phyloP scores from a whole-genome alignment of 2,113 vertebrate genomes.

The Psittacula cyanocephala region DNA sequence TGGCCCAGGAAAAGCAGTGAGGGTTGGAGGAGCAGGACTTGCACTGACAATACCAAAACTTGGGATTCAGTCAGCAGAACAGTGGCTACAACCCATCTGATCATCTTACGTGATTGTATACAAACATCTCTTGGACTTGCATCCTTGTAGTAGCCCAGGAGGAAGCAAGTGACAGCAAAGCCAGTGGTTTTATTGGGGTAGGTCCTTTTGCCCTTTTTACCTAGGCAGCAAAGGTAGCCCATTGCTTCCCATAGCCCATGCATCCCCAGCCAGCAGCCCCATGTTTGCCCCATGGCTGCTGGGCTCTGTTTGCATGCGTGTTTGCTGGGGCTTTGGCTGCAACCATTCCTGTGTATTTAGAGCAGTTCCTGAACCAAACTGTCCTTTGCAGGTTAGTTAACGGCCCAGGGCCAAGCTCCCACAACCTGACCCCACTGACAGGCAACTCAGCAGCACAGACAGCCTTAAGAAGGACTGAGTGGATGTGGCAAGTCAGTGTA shows the following conservation, averaged over 20 bases:
- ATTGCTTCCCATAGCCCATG: accelerated
- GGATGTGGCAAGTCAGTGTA: neutral
- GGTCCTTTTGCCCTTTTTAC: neutral
- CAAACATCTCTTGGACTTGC: neutral
- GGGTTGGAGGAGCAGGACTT: neutral
- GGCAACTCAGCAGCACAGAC: neutral
- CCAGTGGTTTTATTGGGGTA: neutral
- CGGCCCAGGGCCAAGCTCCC: too few species aligned
- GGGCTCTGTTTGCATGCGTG: accelerated
- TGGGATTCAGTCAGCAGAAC: neutral
- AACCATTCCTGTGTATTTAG: neutral
- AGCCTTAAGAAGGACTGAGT: neutral
- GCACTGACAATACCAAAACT: neutral
- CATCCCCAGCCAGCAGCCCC: neutral
- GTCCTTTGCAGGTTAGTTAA: neutral
- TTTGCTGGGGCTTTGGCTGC: accelerated
- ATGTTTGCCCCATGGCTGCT: neutral
- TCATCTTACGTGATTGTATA: neutral
- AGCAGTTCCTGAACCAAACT: neutral
- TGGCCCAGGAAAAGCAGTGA: neutral
- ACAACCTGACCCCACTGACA: neutral
- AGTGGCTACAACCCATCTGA: neutral
- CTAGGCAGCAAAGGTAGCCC: neutral
- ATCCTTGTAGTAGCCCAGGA: neutral
- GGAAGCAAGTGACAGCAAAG: neutral